These are phyloP conservation scores for Alfaro cultratus DNA, from an alignment of 2,797 vertebrate species.

Conservation along the genomic window DNA sequence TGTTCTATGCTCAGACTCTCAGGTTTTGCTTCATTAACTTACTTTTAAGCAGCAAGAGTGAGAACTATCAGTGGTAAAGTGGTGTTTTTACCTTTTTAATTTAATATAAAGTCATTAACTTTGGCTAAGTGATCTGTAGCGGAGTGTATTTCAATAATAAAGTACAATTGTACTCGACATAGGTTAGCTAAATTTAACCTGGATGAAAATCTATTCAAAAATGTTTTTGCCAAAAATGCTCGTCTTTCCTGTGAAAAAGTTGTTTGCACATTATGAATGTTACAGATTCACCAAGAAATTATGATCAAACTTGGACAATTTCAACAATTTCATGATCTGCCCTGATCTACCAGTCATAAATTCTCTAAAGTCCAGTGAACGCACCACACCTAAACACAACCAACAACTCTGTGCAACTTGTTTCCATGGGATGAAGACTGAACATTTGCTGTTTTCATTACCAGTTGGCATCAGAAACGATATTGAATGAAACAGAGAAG, in stretches of 20 bases:
- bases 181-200: not conserved
- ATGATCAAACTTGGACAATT: not conserved
- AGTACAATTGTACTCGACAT: not conserved
- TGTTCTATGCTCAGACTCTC: not conserved
- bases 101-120: not conserved
- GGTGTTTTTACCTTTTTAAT: not conserved
- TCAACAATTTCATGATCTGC: not conserved
- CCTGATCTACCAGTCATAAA: not conserved
- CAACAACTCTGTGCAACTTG: not conserved
- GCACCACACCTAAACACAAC: not conserved
- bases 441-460: not conserved
- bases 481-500: not conserved
- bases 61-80: not conserved
- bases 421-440: not conserved
- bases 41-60: not conserved
- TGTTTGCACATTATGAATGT: no score
- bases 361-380: not conserved
- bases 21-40: not conserved
- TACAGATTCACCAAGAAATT: not conserved
- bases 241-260: not conserved
- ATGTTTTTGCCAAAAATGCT: not conserved
- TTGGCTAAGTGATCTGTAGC: not conserved
- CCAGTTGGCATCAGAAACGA: not conserved
- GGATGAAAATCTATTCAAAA: not conserved
- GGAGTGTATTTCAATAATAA: not conserved